Evolutionary conservation across 2,113 vertebrate species (phyloP).

Genomic region (Candoia aspera): DNA sequence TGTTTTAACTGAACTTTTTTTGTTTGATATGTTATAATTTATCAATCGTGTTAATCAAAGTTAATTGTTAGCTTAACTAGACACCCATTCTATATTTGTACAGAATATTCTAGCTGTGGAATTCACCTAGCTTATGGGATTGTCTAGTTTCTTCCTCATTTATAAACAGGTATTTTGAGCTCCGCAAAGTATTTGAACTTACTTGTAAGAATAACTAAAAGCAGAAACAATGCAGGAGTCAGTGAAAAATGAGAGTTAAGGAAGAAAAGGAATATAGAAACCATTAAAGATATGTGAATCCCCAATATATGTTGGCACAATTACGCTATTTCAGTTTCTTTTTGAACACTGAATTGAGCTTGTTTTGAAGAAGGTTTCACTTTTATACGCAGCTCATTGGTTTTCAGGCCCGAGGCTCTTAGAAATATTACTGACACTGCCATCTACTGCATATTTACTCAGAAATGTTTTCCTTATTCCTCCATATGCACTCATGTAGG

Average conservation of each 20-base stretch:
- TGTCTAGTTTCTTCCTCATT: neutral
- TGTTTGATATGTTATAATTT: constrained; percentile 9
- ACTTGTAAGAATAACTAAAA: neutral
- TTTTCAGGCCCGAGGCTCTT: neutral
- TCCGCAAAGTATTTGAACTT: neutral
- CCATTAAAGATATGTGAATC: neutral
- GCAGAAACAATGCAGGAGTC: neutral
- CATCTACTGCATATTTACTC: neutral
- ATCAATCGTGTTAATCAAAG: neutral
- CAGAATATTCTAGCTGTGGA: neutral
- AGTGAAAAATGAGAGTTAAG: neutral
- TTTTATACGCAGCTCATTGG: neutral
- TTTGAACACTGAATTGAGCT: neutral
- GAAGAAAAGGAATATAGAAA: neutral
- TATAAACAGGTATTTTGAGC: neutral
- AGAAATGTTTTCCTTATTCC: neutral
- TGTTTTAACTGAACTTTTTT: neutral
- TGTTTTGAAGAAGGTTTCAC: neutral
- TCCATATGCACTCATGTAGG: neutral
- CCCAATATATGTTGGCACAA: neutral
- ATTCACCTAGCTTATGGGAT: neutral
- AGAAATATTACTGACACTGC: neutral
- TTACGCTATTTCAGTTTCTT: neutral
- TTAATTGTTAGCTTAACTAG: constrained; percentile 9
- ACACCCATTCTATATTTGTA: neutral